Evolutionary conservation across 2,888 invertebrate genomes (phyloP), one percentile per base, ranked within the genome.

Genomic region (Trichacis sp.): DNA sequence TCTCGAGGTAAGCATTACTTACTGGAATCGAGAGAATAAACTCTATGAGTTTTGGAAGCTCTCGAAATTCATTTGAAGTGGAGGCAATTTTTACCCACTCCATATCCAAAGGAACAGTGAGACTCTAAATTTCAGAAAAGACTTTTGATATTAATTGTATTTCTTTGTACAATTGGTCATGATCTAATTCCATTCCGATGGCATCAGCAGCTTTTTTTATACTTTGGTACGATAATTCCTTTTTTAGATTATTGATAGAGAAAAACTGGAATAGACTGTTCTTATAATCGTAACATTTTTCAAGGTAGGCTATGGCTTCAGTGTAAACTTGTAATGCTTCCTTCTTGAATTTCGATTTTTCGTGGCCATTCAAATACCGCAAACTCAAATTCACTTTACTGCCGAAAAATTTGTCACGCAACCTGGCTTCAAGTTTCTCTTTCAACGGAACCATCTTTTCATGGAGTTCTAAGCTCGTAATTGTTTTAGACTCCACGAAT

Each of bases 281-380:
- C n/a, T n/a, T 29, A 51, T 45, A 51, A 46, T 58, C 58, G 14
- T 42, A 58, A 29, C 58, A 47, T 46, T 58, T 40, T 11, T 45
- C 18, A 9, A 51, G 15, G 38, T 58, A 58, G 0, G 11, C 14
- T 2, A 48, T 15, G 1, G 46, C 51, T 46, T 24, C 43, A 6
- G 1, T 5, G 12, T 57, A 57, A 11, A 43, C 50, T n/a, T 20
- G 20, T 42, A 42, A 29, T 1, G 52, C 42, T 42, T 52, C 52
- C 3, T 14, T 45, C 33, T 46, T 30, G n/a, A 45, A 53, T 18
- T 53, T 45, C 11, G 1, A 17, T 30, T 14, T 14, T 45, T 47
- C 12, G 8, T 11, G 6, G 9, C 1, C n/a, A 36, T 33, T 30
- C 36, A 54, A 47, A 9, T 52, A 12, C 24, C 42, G 52, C 4